phyloP scores from a whole-genome alignment of 2,113 vertebrate genomes.

The Malurus elegans region DNA sequence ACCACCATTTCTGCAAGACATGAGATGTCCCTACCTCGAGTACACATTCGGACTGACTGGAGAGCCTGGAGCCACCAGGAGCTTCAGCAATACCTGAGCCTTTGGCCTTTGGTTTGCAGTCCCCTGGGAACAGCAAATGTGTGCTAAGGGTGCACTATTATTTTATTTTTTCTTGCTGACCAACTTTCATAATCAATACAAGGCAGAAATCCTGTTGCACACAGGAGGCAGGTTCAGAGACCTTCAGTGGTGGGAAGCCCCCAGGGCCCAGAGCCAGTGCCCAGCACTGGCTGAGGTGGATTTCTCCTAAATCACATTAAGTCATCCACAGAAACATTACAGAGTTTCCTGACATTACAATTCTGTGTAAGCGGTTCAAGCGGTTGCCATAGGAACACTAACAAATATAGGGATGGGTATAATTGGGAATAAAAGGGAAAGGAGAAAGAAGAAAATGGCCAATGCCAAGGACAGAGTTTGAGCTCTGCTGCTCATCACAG shows the following conservation, averaged over 20 bases:
- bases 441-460: background rate
- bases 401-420: slow-evolving; percentile 17
- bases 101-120: background rate
- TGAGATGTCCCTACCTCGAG: rapidly evolving
- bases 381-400: slow-evolving; percentile 53
- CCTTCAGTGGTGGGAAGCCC: background rate
- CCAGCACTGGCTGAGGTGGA: background rate
- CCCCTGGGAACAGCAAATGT: background rate
- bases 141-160: background rate
- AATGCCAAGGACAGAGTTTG: background rate
- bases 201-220: background rate
- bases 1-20: background rate
- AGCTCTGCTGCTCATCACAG: rapidly evolving
- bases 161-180: slow-evolving; percentile 3
- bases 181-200: background rate
- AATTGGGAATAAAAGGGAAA: background rate
- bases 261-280: background rate
- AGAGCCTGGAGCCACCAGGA: background rate
- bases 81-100: background rate
- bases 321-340: slow-evolving; percentile 17
- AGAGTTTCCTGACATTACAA: slow-evolving; percentile 41
- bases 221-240: background rate
- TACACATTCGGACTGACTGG: rapidly evolving
- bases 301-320: slow-evolving; percentile 32
- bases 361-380: slow-evolving; percentile 27